Evolutionary conservation across 1,140 invertebrate genomes (phyloP), one percentile per base, ranked within the genome.

Genomic region (Bombus haemorrhoidalis): DNA sequence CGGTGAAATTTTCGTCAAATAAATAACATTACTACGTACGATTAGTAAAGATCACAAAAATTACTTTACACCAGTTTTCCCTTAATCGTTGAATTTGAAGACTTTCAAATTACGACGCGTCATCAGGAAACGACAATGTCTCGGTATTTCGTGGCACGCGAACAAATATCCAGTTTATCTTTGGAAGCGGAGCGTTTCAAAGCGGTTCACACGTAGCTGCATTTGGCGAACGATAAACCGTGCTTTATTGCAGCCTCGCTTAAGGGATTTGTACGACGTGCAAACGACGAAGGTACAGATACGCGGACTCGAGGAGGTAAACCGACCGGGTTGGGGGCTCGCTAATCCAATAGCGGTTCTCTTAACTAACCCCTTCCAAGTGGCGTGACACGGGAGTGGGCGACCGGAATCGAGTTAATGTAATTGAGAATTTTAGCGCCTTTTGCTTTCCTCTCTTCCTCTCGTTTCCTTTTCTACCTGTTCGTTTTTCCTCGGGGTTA

Each of bases 331-430:
- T 66, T 69, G 86, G 78, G 91, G 87, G 82, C 82, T 91, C 88
- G 90, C 90, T 94, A 94, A 94, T 94, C 92, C 91, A 93, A 93
- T 94, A 92, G 92, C 85, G 91, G 89, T 90, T 93, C 91, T 92
- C 91, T 92, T 92, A 91, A 93, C 91, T 92, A 94, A 93, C 91
- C 91, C 90, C 91, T 91, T 79, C 86, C 86, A 86, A 87, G 80
- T 81, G 86, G 85, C 86, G 86, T 91, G 92, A 91, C 91, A 89
- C 89, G 87, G 74, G 79, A 78, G 91, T 91, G 85, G 77, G 37
- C 68, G 87, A 92, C 87, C 86, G 89, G 87, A 93, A 93, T 92
- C 90, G 82, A 91, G 89, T 93, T 93, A 93, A 93, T 92, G 91
- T 92, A 92, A 92, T 93, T 92, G 90, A 89, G 88, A 93, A 93